Evolutionary conservation across 2,888 invertebrate genomes (phyloP), one percentile per base, ranked within the genome.

Genomic region (Xanthia togata): DNA sequence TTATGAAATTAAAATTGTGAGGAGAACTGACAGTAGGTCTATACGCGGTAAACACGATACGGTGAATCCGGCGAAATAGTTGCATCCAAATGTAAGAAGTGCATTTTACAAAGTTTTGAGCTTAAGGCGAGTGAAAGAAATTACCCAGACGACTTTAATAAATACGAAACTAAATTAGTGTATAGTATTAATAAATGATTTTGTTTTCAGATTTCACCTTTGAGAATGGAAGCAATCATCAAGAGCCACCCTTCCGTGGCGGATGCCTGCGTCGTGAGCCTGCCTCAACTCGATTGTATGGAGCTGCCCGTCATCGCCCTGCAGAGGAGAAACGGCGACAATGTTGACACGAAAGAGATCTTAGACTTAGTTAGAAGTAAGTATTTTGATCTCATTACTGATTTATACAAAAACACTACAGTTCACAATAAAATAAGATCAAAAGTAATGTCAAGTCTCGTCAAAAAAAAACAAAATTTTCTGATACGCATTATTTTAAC

Each of bases 281-380:
- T 93, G 1, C 92, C 93, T 0, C 87, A 91, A 26, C 70, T 76
- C 0, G 82, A 88, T 1, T 88, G 84, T 53, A 86, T 88, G 84
- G 92, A 93, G 72, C 77, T 90, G 31, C 92, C 93, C 0, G 87
- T 93, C 1, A 92, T 91, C 3, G 93, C 91, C 17, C 80, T 93
- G 17, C 80, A 90, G 50, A 90, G 72, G 67, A 89, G 87, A 50
- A 88, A 89, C 5, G 91, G 89, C 0, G 79, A 77, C 47, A 79
- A 83, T 12, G 65, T 93, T 44, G 82, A 91, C 4, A 80, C 92
- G 2, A 76, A 91, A 59, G 92, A 94, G 41, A 90, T 94, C 23
- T 91, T 90, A 68, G 87, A 90, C 53, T 80, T 92, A 73, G 75
- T 93, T n/a, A 91, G 84, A 88, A 87, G 93, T 93, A 87, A 80